Evolutionary conservation across 2,113 vertebrate species (phyloP), one percentile per base, ranked within the genome.

Genomic region (Athene cunicularia): DNA sequence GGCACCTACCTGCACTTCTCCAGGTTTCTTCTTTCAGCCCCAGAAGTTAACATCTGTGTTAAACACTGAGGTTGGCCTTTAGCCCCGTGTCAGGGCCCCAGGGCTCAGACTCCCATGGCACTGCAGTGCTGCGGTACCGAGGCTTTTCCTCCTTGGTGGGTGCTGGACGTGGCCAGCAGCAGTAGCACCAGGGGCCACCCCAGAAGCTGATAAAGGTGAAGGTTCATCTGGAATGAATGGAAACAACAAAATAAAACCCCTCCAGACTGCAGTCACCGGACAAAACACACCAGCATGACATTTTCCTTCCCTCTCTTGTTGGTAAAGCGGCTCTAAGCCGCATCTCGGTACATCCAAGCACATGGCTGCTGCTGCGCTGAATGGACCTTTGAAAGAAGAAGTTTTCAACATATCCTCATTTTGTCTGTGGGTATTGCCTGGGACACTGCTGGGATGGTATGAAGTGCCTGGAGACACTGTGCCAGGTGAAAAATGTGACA

Each of bases 391-490:
- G 35, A 52, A 60, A 73, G 39, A 81, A 73, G 47, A 35, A 52
- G 52, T 63, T 92, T 27, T 87, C 70, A 30, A 21, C 4, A 6
- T 23, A 59, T 16, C 32, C 14, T 70, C 35, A 19, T 73, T 81
- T 80, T 62, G 83, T 27, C 33, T 56, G 45, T 52, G 30, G 18
- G 64, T 73, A 73, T 58, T 68, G 59, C 63, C 59, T 63, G 43
- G 50, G 17, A 72, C 43, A 37, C n/a, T 53, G 28, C 37, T 56
- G 49, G 21, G 55, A 70, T 33, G 14, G 27, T 86, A 56, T 14
- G 26, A 52, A 17, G 8, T 35, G 39, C 16, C 21, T 43, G 35
- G 35, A 83, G 33, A n/a, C 35, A 41, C 45, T 0, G 0, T 0
- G 1, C 39, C 15, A 0, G 0, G 26, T 47, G 45, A 89, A 39